A percentile compares a stretch with the other conserved stretches of the same genome.
Conservation (phyloP, 2,888 invertebrate genomes). For the Netelia inedita region DNA sequence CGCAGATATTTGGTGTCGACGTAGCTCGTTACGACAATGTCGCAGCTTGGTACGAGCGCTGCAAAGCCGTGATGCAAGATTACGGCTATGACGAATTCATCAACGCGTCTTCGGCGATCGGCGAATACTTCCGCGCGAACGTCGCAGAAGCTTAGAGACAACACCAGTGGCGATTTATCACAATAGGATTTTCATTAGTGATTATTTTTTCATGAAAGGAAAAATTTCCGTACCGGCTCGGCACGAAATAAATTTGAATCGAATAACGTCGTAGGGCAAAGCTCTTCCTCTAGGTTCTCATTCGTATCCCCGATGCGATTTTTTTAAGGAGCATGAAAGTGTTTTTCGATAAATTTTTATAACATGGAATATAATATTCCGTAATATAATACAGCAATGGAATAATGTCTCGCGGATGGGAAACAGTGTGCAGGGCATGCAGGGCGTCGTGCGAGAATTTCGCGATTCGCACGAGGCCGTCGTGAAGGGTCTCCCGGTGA, state of each 20-base stretch:
- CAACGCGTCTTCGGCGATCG: constrained; percentile 74
- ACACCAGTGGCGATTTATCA: background rate
- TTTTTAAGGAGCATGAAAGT: background rate
- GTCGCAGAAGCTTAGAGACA: constrained; percentile 64
- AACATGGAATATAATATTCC: constrained; percentile 15
- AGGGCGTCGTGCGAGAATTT: constrained; percentile 16
- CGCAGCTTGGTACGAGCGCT: constrained; percentile 89
- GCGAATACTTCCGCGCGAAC: constrained; percentile 74
- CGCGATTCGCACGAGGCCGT: constrained; percentile 44
- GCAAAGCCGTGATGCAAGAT: constrained; percentile 88
- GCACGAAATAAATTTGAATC: background rate
- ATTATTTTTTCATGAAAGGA: background rate
- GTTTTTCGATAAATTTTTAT: constrained; percentile 43
- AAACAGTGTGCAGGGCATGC: constrained; percentile 16
- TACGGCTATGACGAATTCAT: constrained; percentile 88
- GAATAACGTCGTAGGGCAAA: too few relatives aligned
- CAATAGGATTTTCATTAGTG: background rate
- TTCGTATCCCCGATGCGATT: background rate
- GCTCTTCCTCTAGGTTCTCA: background rate
- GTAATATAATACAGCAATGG: background rate
- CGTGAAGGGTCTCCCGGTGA: constrained; percentile 51
- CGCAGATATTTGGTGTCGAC: constrained; percentile 87
- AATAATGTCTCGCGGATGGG: constrained; percentile 20
- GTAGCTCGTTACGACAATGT: constrained; percentile 87
- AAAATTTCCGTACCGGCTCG: background rate